Evolutionary conservation across 2,113 vertebrate species (phyloP).

Genomic region (Sclerurus mexicanus): DNA sequence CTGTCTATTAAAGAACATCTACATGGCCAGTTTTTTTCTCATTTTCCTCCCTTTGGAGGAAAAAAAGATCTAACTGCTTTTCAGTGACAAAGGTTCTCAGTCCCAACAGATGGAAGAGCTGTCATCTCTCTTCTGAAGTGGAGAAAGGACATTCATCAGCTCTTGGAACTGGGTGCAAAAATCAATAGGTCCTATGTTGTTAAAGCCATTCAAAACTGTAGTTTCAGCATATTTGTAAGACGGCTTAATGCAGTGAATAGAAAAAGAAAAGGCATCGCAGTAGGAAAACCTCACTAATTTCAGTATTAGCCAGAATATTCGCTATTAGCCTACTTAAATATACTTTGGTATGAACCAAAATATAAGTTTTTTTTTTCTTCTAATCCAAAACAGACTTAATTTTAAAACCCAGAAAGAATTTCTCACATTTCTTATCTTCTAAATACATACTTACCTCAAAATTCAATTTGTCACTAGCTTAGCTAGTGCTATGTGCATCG

Average conservation of each 20-base stretch:
- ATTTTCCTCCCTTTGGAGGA: not conserved
- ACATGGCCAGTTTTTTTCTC: not conserved
- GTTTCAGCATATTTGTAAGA: not conserved
- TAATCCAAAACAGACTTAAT: not conserved
- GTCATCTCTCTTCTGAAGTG: slow-evolving; percentile 8
- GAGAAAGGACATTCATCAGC: not conserved
- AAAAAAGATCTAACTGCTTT: not conserved
- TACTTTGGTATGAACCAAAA: not conserved
- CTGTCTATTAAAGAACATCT: slow-evolving; percentile 1
- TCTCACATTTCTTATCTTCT: slow-evolving; percentile 18
- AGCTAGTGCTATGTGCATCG: not conserved
- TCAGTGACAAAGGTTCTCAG: not conserved
- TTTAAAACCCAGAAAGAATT: not conserved
- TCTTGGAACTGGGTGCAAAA: not conserved
- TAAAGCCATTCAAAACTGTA: not conserved
- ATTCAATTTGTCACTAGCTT: slow-evolving; percentile 56
- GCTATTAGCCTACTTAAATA: not conserved
- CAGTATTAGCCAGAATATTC: not conserved
- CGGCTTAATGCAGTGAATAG: not conserved
- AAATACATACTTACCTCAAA: not conserved
- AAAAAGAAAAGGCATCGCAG: not conserved
- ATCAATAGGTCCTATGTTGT: not conserved
- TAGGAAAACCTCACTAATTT: slow-evolving; percentile 17
- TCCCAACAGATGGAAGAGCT: not conserved
- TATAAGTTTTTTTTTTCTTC: not conserved